Conservation (phyloP, 2,797 vertebrate genomes). For the Propithecus deckenii region DNA sequence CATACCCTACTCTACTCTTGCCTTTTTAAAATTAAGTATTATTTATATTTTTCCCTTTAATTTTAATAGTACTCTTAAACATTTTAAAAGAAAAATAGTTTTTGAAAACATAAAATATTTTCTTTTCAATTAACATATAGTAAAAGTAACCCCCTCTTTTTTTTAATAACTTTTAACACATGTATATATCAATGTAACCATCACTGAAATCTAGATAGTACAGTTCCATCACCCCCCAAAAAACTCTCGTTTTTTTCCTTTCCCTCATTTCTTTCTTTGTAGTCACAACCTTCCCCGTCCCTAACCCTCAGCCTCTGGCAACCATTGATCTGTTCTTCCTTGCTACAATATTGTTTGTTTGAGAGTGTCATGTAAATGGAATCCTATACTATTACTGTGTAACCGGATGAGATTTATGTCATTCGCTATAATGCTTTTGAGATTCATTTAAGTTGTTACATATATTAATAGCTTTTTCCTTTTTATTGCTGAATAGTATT, state of each 20-base stretch:
- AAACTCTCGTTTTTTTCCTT: neutral
- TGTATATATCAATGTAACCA: neutral
- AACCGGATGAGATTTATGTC: neutral
- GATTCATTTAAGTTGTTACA: neutral
- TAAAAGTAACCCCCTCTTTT: neutral
- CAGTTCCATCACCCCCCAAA: neutral
- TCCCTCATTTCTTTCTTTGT: neutral
- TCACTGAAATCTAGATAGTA: neutral
- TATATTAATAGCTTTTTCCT: neutral
- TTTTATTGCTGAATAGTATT: neutral
- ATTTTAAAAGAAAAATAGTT: slow-evolving; percentile 12
- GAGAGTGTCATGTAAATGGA: neutral
- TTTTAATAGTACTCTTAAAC: neutral
- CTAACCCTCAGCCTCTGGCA: neutral
- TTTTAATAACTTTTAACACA: neutral
- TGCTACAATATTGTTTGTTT: neutral
- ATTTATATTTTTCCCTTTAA: neutral
- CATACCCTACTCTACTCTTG: neutral
- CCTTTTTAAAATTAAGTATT: neutral
- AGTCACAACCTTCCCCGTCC: neutral
- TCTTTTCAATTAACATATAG: neutral
- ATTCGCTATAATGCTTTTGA: neutral
- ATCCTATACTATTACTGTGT: neutral
- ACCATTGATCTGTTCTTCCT: neutral
- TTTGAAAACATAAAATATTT: neutral